phyloP scores from a whole-genome alignment of 1,140 invertebrate genomes.

The Propsilocerus akamusi region DNA sequence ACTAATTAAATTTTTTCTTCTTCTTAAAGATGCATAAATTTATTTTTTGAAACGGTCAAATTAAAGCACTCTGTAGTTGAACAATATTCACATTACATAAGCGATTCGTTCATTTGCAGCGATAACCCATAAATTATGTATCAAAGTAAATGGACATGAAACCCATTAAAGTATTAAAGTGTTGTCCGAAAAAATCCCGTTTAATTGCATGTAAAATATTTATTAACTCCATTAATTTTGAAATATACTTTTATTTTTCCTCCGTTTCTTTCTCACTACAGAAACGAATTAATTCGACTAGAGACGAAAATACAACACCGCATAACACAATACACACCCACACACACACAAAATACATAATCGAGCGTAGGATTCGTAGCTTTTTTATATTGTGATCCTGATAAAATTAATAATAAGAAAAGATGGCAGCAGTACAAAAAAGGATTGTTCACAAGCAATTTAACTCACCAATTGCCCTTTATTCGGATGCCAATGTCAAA shows the following conservation, averaged over 20 bases:
- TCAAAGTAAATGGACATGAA: conserved; percentile 3
- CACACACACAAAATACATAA: too few relatives aligned
- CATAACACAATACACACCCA: neutral
- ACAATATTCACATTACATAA: too few relatives aligned
- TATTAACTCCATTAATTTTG: conserved; percentile 4
- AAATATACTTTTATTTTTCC: conserved; percentile 2
- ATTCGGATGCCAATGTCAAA: conserved; percentile 63
- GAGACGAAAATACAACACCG: neutral
- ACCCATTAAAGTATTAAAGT: neutral
- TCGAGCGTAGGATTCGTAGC: conserved; percentile 1
- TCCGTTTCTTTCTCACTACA: too few relatives aligned
- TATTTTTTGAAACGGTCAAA: too few relatives aligned
- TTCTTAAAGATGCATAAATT: too few relatives aligned
- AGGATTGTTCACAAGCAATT: conserved; percentile 69
- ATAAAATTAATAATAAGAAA: conserved; percentile 9
- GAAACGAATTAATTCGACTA: neutral
- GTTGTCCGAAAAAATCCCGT: neutral
- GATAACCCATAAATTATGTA: conserved; percentile 1
- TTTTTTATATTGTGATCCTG: conserved; percentile 2
- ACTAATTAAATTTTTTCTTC: too few relatives aligned
- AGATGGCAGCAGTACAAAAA: conserved; percentile 36
- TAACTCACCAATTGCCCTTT: conserved; percentile 73
- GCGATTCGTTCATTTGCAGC: too few relatives aligned
- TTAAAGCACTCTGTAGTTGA: too few relatives aligned
- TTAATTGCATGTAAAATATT: conserved; percentile 3